Percentiles rank a stretch among this genome's conserved stretches.
Evolutionary conservation across 2,113 vertebrate genomes (phyloP).

Genomic region (Syngnathus scovelli): DNA sequence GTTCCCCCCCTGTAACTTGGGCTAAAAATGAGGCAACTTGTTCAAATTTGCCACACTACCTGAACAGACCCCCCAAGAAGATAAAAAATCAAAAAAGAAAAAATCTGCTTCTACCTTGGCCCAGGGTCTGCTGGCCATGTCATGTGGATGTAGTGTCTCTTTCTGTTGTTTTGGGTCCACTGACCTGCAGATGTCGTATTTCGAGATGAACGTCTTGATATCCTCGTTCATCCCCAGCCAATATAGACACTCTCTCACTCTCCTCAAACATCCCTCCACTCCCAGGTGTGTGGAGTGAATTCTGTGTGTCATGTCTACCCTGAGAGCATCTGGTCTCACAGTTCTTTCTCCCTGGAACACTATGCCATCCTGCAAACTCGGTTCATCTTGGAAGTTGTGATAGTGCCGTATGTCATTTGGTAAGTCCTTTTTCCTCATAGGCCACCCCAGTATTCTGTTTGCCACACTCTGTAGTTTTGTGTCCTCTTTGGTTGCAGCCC

Average conservation of each 20-base stretch:
- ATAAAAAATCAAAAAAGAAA: neutral
- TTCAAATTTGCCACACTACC: too few species aligned
- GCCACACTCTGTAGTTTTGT: slow-evolving; percentile 12
- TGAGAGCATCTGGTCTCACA: neutral
- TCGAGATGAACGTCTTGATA: neutral
- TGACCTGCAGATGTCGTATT: neutral
- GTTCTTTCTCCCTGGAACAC: neutral
- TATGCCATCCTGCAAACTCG: slow-evolving; percentile 8
- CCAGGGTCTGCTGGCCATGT: neutral
- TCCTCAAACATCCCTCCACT: slow-evolving; percentile 17
- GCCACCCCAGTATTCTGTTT: slow-evolving; percentile 12
- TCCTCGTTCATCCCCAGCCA: slow-evolving; percentile 24
- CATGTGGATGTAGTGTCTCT: neutral
- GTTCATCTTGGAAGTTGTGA: slow-evolving; percentile 1
- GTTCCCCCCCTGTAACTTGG: too few species aligned
- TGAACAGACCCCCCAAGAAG: too few species aligned
- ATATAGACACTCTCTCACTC: slow-evolving; percentile 17
- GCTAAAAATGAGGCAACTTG: too few species aligned
- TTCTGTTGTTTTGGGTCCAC: neutral
- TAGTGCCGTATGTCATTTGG: neutral
- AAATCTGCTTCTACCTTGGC: slow-evolving; percentile 13
- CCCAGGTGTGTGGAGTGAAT: slow-evolving; percentile 17
- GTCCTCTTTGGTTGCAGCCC: too few species aligned
- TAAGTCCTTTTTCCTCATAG: slow-evolving; percentile 4
- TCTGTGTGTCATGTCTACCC: neutral